A percentile compares a stretch with the other conserved stretches of the same genome.
These are phyloP conservation scores for Eristalinus sepulchralis DNA, from an alignment of 2,888 invertebrate genomes.

Conservation along the genomic window DNA sequence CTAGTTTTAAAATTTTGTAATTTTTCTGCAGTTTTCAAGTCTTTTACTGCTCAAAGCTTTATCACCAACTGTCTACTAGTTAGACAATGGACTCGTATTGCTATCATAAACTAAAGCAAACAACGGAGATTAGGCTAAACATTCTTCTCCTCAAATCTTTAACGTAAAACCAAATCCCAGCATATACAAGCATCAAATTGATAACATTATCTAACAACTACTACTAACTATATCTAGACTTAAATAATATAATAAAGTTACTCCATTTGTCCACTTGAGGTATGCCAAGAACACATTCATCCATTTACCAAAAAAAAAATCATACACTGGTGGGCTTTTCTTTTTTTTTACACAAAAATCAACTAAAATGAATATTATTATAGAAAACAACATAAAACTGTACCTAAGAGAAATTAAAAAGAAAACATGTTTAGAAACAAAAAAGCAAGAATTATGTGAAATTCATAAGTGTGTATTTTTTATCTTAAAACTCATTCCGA, in stretches of 20 bases:
- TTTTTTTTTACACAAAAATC: not conserved
- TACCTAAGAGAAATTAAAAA: conserved; percentile 35
- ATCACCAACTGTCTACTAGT: not conserved
- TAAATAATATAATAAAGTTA: conserved; percentile 53
- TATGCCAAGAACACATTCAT: not conserved
- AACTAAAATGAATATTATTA: not conserved
- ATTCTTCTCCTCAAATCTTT: conserved; percentile 27
- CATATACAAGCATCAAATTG: conserved; percentile 17
- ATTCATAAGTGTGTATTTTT: conserved; percentile 45
- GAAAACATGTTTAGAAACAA: not conserved
- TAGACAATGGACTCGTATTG: not conserved
- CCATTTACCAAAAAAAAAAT: not conserved
- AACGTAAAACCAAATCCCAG: conserved; percentile 41
- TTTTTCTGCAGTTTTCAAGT: not conserved
- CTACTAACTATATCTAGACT: conserved; percentile 42
- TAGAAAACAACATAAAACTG: not conserved
- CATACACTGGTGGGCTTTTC: conserved; percentile 12
- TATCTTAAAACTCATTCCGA: conserved; percentile 61
- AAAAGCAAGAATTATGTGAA: not conserved
- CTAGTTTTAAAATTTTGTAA: not conserved
- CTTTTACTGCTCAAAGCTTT: not conserved
- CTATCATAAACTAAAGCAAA: not conserved
- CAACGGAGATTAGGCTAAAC: not conserved
- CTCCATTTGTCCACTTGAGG: conserved; percentile 52
- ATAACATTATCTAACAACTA: conserved; percentile 11